Conservation (phyloP, 1,140 invertebrate genomes). For the Varroa destructor region DNA sequence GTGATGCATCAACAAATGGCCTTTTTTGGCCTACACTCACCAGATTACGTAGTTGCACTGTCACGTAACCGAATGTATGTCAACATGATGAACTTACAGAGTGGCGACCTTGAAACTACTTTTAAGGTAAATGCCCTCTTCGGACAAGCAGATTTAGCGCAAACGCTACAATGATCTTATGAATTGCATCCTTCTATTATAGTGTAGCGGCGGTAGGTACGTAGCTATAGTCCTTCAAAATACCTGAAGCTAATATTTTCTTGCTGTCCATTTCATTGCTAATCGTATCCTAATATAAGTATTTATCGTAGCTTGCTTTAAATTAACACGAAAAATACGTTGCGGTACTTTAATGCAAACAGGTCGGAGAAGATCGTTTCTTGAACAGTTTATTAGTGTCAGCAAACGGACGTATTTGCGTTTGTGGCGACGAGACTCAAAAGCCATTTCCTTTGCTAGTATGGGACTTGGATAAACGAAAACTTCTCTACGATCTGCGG, state of each 20-base stretch:
- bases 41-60: slow-evolving; percentile 60
- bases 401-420: slow-evolving; percentile 67
- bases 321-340: too few relatives aligned
- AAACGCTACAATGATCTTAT: slow-evolving; percentile 12
- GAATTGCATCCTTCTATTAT: too few relatives aligned
- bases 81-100: slow-evolving; percentile 68
- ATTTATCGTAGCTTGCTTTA: too few relatives aligned
- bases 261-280: too few relatives aligned
- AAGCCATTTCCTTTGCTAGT: slow-evolving; percentile 75
- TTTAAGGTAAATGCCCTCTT: slow-evolving; percentile 49
- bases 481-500: slow-evolving; percentile 67
- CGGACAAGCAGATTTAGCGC: too few relatives aligned
- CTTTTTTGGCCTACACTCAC: slow-evolving; percentile 65
- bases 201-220: too few relatives aligned
- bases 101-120: slow-evolving; percentile 66
- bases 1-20: slow-evolving; percentile 88
- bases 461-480: slow-evolving; percentile 67
- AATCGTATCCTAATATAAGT: too few relatives aligned
- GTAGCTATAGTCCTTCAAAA: too few relatives aligned
- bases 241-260: too few relatives aligned
- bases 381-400: slow-evolving; percentile 71
- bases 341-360: not conserved
- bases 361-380: slow-evolving; percentile 68
- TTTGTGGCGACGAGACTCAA: slow-evolving; percentile 78
- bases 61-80: slow-evolving; percentile 77